Base-by-base conservation (phyloP, 1,140 invertebrate species). In the Drosophila ambigua region DNA sequence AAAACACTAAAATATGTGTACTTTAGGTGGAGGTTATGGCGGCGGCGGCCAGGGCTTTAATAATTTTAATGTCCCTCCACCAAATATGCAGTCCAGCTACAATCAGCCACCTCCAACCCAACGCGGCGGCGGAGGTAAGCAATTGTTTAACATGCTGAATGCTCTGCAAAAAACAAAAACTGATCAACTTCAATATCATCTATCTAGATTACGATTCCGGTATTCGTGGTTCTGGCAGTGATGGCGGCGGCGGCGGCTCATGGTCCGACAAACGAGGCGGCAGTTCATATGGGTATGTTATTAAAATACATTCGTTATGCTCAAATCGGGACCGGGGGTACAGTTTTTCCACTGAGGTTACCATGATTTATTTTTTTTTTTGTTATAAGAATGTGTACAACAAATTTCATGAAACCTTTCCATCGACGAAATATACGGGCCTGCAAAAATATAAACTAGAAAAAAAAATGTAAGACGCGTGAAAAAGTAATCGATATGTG, bases 221-320 rank as follows among this genome's bases (percentile, higher is more conserved):
- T 69, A 92, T 92, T 66, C 91, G 92, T 71, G 83, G 88, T 51
- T 76, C 90, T 68, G 88, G 92, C 9, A 85, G 91, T 15, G 79
- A 78, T n/a, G 71, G 91, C 53, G 91, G 91, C 5, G 89, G 92
- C 4, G 92, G 88, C 23, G 76, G 82, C 49, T 88, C 79, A 11
- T 80, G 91, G 79, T 81, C 90, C 68, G 73, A 91, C 72, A 76
- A 39, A 39, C 35, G 92, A 80, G 60, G 87, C 76, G 61, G 90
- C 71, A 92, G 92, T 46, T 91, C 93, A 53, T 93, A 93, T 88
- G 92, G 93, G 79, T 93, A 93, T 78, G 92, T 94, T 77, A 94
- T 93, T 75, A 84, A 55, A 81, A 13, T 62, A 55, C 16, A 28
- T 44, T 20, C 61, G 44, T 16, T 51, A 52, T n/a, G 24, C 31